Percentiles rank a stretch among this genome's conserved stretches.
Conservation (phyloP, 2,888 invertebrate genomes). For the Dicyrtomina minuta region DNA sequence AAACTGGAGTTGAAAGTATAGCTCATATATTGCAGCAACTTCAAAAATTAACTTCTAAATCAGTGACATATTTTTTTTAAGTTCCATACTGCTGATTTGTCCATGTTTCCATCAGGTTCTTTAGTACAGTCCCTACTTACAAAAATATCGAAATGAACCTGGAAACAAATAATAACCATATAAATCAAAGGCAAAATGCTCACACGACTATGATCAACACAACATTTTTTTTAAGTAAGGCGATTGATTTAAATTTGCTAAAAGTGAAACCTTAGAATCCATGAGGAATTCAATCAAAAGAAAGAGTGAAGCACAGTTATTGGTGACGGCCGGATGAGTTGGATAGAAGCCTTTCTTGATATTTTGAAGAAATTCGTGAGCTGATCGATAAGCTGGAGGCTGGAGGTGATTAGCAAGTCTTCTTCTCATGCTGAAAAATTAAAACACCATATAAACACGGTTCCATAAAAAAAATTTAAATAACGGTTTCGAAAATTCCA, state of each 20-base stretch:
- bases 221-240: no score
- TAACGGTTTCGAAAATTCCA: not conserved
- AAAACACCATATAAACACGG: not conserved
- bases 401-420: constrained; percentile 20
- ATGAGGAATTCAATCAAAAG: constrained; percentile 14
- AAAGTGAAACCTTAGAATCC: constrained; percentile 1
- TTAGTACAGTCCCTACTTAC: not conserved
- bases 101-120: no score
- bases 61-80: not conserved
- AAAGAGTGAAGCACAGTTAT: constrained; percentile 14
- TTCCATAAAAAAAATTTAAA: not conserved
- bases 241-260: not conserved
- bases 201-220: not conserved
- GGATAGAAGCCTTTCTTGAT: not conserved
- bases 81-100: not conserved
- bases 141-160: not conserved
- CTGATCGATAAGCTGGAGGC: constrained; percentile 4
- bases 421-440: constrained; percentile 14
- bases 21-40: not conserved
- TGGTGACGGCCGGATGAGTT: constrained; percentile 5
- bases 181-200: not conserved
- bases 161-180: no score
- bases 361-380: constrained; percentile 7
- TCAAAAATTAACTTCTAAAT: no score
- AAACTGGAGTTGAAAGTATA: no score